These are phyloP conservation scores for Ephydatia muelleri DNA, from an alignment of 37 sponge, comb jelly and placozoan genomes.

Conservation along the genomic window DNA sequence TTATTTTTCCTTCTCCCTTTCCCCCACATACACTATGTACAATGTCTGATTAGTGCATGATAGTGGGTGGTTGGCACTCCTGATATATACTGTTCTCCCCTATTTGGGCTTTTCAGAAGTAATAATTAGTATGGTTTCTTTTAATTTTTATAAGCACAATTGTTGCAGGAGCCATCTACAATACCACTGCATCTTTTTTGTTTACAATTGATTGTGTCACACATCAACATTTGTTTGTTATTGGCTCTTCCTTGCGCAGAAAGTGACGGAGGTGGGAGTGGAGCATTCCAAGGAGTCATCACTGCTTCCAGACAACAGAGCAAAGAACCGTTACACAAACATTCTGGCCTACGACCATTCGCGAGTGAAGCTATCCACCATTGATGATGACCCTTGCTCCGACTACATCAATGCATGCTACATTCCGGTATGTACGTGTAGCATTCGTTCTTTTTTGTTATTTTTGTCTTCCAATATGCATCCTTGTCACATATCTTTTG, in stretches of 20 bases:
- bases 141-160: too few species aligned
- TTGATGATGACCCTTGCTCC: constrained; percentile 88
- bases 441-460: background rate
- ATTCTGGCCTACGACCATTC: constrained; percentile 91
- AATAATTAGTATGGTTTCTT: too few species aligned
- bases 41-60: too few species aligned
- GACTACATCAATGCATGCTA: constrained; percentile 98
- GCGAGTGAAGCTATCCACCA: constrained; percentile 68
- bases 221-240: background rate
- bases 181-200: constrained; percentile 6
- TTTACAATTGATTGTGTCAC: background rate
- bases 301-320: constrained; percentile 80
- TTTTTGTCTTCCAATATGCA: background rate
- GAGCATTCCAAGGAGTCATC: constrained; percentile 85
- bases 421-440: constrained; percentile 68
- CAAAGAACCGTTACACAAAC: constrained; percentile 92
- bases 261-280: constrained; percentile 75
- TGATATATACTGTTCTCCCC: too few species aligned
- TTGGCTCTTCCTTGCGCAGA: constrained; percentile 13
- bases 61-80: too few species aligned
- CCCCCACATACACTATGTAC: too few species aligned
- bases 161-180: background rate
- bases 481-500: background rate
- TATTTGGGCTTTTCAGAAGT: too few species aligned
- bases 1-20: too few species aligned